Conservation (phyloP, 2,888 invertebrate species). For the Acanthosepion pharaonis region DNA sequence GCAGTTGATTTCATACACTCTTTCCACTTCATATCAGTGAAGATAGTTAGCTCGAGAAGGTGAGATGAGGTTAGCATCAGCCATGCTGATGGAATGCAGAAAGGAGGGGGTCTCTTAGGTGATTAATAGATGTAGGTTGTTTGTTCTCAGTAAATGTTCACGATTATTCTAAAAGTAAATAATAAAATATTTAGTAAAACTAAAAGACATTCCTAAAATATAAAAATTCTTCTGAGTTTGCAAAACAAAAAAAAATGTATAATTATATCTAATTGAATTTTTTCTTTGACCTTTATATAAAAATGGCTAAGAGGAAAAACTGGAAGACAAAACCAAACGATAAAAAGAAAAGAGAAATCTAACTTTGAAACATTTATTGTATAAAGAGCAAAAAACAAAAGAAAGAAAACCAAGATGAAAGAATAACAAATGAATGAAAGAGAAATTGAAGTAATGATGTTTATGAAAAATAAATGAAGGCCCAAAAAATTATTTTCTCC, state of each 20-base stretch:
- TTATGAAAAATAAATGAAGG: background rate
- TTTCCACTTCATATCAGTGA: too few relatives aligned
- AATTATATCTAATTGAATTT: background rate
- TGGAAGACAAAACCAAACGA: background rate
- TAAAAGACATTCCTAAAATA: background rate
- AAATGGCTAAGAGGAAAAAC: background rate
- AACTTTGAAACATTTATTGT: background rate
- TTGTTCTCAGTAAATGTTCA: too few relatives aligned
- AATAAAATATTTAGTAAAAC: background rate
- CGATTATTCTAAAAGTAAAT: background rate
- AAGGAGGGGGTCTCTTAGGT: too few relatives aligned
- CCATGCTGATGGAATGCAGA: too few relatives aligned
- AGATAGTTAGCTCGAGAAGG: too few relatives aligned
- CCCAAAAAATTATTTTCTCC: too few relatives aligned
- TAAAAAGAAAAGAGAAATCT: background rate
- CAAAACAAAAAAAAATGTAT: background rate
- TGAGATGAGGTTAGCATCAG: too few relatives aligned
- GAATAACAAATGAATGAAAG: too few relatives aligned
- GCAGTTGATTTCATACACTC: too few relatives aligned
- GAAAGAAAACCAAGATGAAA: too few relatives aligned
- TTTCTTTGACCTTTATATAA: background rate
- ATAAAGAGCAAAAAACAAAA: too few relatives aligned
- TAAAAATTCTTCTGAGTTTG: background rate
- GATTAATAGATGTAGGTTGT: too few relatives aligned
- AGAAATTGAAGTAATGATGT: background rate